Base-by-base conservation (phyloP, 2,113 vertebrate species). In the Tretioscincus oriximinensis region DNA sequence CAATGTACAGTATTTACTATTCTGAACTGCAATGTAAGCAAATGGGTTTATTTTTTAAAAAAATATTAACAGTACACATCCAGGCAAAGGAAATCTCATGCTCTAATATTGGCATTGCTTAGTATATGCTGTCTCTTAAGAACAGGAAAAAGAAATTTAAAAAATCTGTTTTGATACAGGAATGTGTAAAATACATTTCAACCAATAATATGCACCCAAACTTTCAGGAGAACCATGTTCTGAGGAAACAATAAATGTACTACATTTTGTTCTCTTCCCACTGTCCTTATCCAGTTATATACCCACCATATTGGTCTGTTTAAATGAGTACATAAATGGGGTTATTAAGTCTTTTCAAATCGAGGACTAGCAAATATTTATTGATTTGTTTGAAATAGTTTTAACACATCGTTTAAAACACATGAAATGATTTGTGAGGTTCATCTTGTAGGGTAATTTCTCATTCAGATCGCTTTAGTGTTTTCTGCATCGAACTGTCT, bases 1-100 rank as follows among this genome's bases (percentile, higher is more conserved):
- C 93, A 90, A 82, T 94, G 89, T 90, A 90, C 94, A 96, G 88
- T 95, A 95, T 96, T 81, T 95, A 95, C 89, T 93, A 91, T 88
- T 89, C 88, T 83, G 85, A 94, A 93, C 93, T 95, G 95, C 89
- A 90, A 84, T 89, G 81, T 88, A 90, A 90, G 90, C 84, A 91
- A 93, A 94, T 88, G 86, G 86, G 68, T 78, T 81, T 88, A 90
- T 91, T 16, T 41, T 41, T 41, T 41, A 93, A 91, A 89, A 91
- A 73, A 84, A 92, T 87, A 90, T 93, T 96, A 94, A 94, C 95
- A 92, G 91, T 91, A 85, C 85, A 90, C 88, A 86, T 84, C 93
- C 93, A 91, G 81, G 83, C 90, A 73, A 91, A 85, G 93, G 72
- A 86, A 61, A 67, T 76, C 1, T 80, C 88, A 91, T 81, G 89